phyloP scores from a whole-genome alignment of 2,113 vertebrate genomes.

The Turnix velox region DNA sequence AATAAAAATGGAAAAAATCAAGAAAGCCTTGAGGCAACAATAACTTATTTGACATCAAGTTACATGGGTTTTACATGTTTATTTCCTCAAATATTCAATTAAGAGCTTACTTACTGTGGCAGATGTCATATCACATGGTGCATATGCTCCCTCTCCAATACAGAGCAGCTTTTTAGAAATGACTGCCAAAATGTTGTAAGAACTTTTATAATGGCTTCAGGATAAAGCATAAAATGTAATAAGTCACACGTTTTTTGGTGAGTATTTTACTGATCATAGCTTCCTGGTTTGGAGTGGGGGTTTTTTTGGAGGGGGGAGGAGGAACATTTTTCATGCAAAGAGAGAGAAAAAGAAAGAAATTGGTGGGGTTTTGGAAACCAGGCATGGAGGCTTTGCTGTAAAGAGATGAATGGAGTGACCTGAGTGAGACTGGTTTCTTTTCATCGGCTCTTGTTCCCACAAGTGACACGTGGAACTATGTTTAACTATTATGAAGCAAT shows the following conservation, averaged over 20 bases:
- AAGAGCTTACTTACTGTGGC: conserved; percentile 69
- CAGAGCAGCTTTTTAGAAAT: conserved; percentile 68
- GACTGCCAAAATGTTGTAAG: conserved; percentile 68
- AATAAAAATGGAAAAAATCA: conserved; percentile 44
- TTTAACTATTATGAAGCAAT: neutral
- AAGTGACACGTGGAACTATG: neutral
- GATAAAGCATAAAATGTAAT: conserved; percentile 50
- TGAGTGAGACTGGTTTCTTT: conserved; percentile 30
- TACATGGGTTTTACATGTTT: conserved; percentile 70
- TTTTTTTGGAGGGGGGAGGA: neutral
- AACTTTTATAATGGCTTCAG: conserved; percentile 69
- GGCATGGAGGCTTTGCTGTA: neutral
- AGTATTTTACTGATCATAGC: neutral
- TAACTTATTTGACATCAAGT: conserved; percentile 59
- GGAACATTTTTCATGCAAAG: conserved; percentile 15
- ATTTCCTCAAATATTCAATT: conserved; percentile 77
- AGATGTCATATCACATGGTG: conserved; percentile 76
- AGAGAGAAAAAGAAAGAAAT: neutral
- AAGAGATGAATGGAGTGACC: conserved; percentile 43
- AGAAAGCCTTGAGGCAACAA: conserved; percentile 36
- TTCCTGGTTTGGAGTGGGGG: neutral
- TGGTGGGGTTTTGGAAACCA: neutral
- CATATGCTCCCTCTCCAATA: conserved; percentile 75
- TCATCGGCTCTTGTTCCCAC: conserved; percentile 21
- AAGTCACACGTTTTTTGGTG: conserved; percentile 37